Conservation (phyloP, 2,888 invertebrate species). For the Exephanes ischioxanthus region DNA sequence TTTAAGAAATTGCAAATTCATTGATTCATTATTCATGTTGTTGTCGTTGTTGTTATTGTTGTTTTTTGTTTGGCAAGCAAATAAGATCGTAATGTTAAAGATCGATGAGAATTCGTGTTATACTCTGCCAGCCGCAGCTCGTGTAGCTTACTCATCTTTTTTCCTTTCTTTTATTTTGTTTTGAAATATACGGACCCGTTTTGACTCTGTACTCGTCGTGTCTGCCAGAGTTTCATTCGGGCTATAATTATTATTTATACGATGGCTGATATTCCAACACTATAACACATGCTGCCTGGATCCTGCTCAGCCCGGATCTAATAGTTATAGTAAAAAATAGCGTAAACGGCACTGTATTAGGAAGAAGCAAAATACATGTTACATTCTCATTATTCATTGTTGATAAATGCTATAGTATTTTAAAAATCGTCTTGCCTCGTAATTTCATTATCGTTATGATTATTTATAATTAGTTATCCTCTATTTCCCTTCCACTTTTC, state of each 20-base stretch:
- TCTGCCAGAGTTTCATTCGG: constrained; percentile 66
- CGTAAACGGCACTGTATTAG: constrained; percentile 85
- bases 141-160: constrained; percentile 28
- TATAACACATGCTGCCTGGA: constrained; percentile 74
- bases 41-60: background rate
- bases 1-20: constrained; percentile 44
- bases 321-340: constrained; percentile 84
- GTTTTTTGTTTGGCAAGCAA: constrained; percentile 43
- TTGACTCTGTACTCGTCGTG: constrained; percentile 43
- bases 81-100: constrained; percentile 58
- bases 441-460: constrained; percentile 67
- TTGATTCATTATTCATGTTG: background rate
- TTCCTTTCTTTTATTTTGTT: constrained; percentile 9
- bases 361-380: constrained; percentile 85
- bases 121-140: constrained; percentile 41
- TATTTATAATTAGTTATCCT: constrained; percentile 62
- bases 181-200: constrained; percentile 47
- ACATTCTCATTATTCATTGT: constrained; percentile 83
- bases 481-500: constrained; percentile 22
- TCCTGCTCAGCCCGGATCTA: constrained; percentile 74
- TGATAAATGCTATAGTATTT: constrained; percentile 83
- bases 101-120: constrained; percentile 56
- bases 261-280: constrained; percentile 74
- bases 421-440: constrained; percentile 74
- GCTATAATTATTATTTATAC: constrained; percentile 69